A percentile compares a stretch with the other conserved stretches of the same genome.
Conservation (phyloP, 1,140 invertebrate genomes). For the Phortica variegata region DNA sequence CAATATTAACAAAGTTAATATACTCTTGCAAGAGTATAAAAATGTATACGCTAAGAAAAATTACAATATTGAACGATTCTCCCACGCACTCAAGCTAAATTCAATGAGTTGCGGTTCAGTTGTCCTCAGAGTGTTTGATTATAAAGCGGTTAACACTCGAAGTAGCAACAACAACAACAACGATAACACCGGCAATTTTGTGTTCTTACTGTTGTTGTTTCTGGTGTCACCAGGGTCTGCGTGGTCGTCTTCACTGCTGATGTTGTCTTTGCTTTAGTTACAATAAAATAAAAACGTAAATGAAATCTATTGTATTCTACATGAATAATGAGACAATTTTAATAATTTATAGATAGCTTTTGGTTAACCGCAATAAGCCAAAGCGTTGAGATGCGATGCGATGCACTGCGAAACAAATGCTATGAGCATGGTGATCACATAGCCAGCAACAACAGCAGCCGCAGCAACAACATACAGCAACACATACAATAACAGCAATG, state of each 20-base stretch:
- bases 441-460: constrained; percentile 14
- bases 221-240: constrained; percentile 15
- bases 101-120: constrained; percentile 18
- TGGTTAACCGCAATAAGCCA: constrained; percentile 43
- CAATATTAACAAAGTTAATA: no score
- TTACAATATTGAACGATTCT: constrained; percentile 25
- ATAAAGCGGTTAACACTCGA: background rate
- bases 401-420: constrained; percentile 16
- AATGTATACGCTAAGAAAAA: no score
- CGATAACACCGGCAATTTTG: constrained; percentile 43
- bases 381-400: constrained; percentile 1
- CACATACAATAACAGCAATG: constrained; percentile 18
- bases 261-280: constrained; percentile 33
- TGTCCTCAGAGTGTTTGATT: constrained; percentile 13
- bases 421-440: constrained; percentile 4
- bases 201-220: constrained; percentile 14
- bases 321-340: constrained; percentile 56
- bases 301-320: constrained; percentile 54
- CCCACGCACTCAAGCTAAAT: no score
- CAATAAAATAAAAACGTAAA: constrained; percentile 53
- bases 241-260: background rate
- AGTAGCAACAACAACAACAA: constrained; percentile 8
- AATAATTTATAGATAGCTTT: constrained; percentile 56
- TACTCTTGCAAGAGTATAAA: no score
- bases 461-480: constrained; percentile 3